These are phyloP conservation scores for Tenualosa ilisha DNA, from an alignment of 2,797 vertebrate genomes.

Conservation along the genomic window DNA sequence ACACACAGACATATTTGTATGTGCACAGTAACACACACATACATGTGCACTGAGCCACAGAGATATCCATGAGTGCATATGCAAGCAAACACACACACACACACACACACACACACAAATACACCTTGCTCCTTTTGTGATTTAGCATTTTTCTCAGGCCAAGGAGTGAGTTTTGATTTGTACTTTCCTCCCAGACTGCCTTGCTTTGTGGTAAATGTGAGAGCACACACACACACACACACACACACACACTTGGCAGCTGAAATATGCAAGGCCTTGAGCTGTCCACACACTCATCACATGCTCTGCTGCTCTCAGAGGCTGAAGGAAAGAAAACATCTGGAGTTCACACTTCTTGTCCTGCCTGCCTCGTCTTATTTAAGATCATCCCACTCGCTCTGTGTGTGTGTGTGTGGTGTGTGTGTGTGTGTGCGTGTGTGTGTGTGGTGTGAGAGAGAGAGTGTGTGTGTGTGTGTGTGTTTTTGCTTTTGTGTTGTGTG, in stretches of 20 bases:
- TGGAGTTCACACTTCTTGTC: conserved; percentile 21
- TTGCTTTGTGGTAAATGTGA: not conserved
- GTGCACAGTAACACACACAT: not conserved
- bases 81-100: too few species aligned
- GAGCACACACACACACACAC: not conserved
- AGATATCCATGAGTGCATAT: too few species aligned
- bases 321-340: conserved; percentile 3
- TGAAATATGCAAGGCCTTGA: conserved; percentile 42
- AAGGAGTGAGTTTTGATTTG: conserved; percentile 26
- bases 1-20: not conserved
- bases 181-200: not conserved
- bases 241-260: conserved; percentile 18
- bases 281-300: conserved; percentile 29
- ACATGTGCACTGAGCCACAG: not conserved
- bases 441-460: too few species aligned
- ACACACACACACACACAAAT: conserved; percentile 7
- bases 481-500: too few species aligned
- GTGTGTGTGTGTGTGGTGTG: conserved; percentile 1
- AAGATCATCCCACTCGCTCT: not conserved
- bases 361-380: not conserved
- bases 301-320: not conserved
- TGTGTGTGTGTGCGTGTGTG: too few species aligned
- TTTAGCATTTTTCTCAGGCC: conserved; percentile 1
- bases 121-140: not conserved
- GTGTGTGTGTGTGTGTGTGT: not conserved